Base-by-base conservation (phyloP, 2,888 invertebrate species). In the Chymomyza caudatula region DNA sequence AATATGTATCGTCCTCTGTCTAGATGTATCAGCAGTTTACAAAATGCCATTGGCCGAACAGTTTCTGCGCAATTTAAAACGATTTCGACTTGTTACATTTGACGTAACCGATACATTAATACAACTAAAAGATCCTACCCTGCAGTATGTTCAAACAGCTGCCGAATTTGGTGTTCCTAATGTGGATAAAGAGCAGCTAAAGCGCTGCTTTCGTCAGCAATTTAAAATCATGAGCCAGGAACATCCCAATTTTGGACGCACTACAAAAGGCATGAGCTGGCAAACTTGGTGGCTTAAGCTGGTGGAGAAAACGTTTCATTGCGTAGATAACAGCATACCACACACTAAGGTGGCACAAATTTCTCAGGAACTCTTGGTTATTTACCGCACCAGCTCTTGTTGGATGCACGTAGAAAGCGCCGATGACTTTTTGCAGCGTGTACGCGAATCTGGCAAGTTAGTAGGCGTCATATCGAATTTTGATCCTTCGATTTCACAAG, bases 31-130 rank as follows among this genome's bases (percentile, higher is more conserved):
- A 37, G 11, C 11, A 37, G 65, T 58, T 52, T 29, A 22, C 57
- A 67, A 61, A 77, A 88, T 89, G 86, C 56, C 73, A 29, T 55
- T 74, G 47, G 68, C 73, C 37, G 67, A 67, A 43, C 83, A 84
- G 63, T 84, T 89, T 44, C 23, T 79, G 17, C 74, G 76, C 47
- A 90, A 90, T 78, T 70, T 90, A 5, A 68, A 82, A 57, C 81
- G 78, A 17, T 90, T 91, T 71, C 88, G 87, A 1, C 76, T 96
- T 71, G 92, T 97, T 20, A 97, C 97, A 2, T 97, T 98, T 89
- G 98, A 98, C 89, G 94, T 96, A 60, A 97, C 96, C 2, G 96
- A 96, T 76, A 98, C 97, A 0, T 90, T 98, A n/a, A 89, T 98
- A 13, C 92, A 93, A 74, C 95, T 96, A 22, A 78, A 74, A 37